Percentiles rank a stretch among this genome's conserved stretches.
phyloP scores from a whole-genome alignment of 2,888 invertebrate genomes.

The Tupiocoris notatus region DNA sequence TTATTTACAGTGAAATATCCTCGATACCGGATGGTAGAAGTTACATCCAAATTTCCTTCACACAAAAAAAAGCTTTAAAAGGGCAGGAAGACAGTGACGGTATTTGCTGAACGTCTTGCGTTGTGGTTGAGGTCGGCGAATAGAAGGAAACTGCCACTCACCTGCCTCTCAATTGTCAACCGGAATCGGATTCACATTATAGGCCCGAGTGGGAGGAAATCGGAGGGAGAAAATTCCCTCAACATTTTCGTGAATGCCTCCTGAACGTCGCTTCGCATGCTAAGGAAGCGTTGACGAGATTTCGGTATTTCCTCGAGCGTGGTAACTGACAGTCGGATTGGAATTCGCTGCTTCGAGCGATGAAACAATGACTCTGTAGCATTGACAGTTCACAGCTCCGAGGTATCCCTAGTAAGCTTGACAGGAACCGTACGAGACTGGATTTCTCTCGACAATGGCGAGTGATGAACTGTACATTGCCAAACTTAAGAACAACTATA shows the following conservation, averaged over 20 bases:
- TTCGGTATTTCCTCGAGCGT: neutral
- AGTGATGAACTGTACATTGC: too few relatives aligned
- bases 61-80: too few relatives aligned
- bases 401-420: too few relatives aligned
- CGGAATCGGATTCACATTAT: constrained; percentile 35
- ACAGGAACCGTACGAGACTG: too few relatives aligned
- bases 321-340: neutral
- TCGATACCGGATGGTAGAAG: too few relatives aligned
- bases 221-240: too few relatives aligned
- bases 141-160: constrained; percentile 16
- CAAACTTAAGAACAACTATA: too few relatives aligned
- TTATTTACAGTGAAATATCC: too few relatives aligned
- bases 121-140: neutral
- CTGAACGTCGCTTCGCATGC: neutral
- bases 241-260: neutral
- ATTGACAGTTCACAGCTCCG: neutral
- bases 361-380: neutral
- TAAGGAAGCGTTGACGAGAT: neutral
- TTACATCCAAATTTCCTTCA: too few relatives aligned
- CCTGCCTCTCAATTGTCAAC: constrained; percentile 36
- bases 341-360: neutral
- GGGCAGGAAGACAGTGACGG: too few relatives aligned
- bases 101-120: too few relatives aligned
- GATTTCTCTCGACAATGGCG: too few relatives aligned
- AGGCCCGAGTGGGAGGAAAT: neutral